Base-by-base conservation (phyloP, 2,888 invertebrate genomes). In the Megamerina dolium region DNA sequence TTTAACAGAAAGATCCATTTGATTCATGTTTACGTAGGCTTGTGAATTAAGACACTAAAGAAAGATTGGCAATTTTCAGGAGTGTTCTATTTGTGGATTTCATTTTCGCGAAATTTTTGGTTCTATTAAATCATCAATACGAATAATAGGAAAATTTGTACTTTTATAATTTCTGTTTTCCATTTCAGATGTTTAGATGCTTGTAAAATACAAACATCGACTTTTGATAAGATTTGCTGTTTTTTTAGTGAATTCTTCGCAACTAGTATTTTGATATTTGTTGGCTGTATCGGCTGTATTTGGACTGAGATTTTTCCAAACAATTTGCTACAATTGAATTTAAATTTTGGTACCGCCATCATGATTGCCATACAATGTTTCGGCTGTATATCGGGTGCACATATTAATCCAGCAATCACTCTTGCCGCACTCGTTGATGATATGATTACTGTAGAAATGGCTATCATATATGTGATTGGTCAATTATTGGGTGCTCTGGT, bases 321-420 rank as follows among this genome's bases (percentile, higher is more conserved):
- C 43, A 60, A 27, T 19, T 68, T 71, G 39, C 53, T 73, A 18
- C 68, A 69, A 43, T 61, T 59, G 18, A 46, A 57, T 1, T 50
- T 72, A 2, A 70, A 68, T 31, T 87, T 87, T 57, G 86, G 87
- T 37, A 71, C 87, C 27, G 75, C 78, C 1, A 81, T 87, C 37
- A 74, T 83, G 66, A 72, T 83, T 29, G 75, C 82, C 49, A 77
- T 87, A 38, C 82, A 83, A 77, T 79, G 78, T 43, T 82, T 86
- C 51, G 87, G 85, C 3, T 87, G 87, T 59, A 76, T 88, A 36
- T 87, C 87, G 21, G 85, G 84, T 19, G 83, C 85, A 0, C 85
- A 85, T 60, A 72, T 88, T 59, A 88, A 88, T 68, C 88, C 88
- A 1, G 78, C 81, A 1, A 83, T 88, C 4, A 84, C 86, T 0